These are phyloP conservation scores for Monoplex corrugatus DNA, from an alignment of 2,888 invertebrate genomes.

Conservation along the genomic window DNA sequence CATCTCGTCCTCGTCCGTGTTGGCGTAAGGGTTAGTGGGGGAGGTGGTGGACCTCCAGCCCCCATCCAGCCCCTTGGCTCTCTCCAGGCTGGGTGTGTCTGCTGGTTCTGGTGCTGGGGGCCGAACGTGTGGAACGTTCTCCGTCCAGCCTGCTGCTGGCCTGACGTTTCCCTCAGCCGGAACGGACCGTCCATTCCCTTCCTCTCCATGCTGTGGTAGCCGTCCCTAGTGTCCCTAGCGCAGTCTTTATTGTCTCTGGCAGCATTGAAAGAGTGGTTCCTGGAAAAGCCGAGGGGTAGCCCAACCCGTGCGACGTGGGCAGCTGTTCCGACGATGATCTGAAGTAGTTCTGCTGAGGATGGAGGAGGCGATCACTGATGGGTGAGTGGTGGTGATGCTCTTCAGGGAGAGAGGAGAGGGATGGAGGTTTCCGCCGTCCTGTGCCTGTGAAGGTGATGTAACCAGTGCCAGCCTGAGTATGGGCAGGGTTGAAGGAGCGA, in stretches of 20 bases:
- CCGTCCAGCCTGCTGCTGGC: background rate
- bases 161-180: background rate
- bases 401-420: conserved; percentile 37
- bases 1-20: conserved; percentile 54
- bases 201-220: conserved; percentile 39
- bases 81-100: conserved; percentile 56
- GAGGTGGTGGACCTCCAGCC: conserved; percentile 51
- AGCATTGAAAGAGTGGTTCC: conserved; percentile 41
- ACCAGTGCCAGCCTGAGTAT: background rate
- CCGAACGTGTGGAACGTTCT: conserved; percentile 47
- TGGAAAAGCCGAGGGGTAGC: conserved; percentile 52
- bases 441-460: conserved; percentile 18
- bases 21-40: conserved; percentile 16
- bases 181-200: conserved; percentile 24
- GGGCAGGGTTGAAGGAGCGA: conserved; percentile 35
- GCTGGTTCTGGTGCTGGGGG: conserved; percentile 42
- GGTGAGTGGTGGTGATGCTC: conserved; percentile 30
- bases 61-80: conserved; percentile 56
- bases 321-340: conserved; percentile 55
- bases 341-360: conserved; percentile 53
- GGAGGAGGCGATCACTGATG: background rate
- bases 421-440: conserved; percentile 32
- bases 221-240: background rate
- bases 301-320: conserved; percentile 48
- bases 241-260: background rate